Percentiles rank a stretch among this genome's conserved stretches.
phyloP scores from a whole-genome alignment of 2,888 invertebrate species.

The Onthophagus sagittarius region DNA sequence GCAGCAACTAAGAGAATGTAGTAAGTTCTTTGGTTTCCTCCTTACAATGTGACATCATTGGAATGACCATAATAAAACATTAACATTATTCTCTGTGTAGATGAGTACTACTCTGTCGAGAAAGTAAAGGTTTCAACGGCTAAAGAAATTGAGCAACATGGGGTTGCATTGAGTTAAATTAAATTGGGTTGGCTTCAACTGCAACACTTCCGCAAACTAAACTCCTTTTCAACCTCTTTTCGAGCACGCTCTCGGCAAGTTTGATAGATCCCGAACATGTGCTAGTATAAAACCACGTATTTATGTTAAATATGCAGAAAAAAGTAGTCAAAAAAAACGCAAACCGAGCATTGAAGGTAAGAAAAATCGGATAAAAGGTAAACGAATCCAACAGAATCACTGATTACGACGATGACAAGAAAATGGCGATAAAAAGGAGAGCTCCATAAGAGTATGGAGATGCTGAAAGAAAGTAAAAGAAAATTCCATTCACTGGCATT shows the following conservation, averaged over 20 bases:
- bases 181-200: too few relatives aligned
- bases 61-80: too few relatives aligned
- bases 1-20: too few relatives aligned
- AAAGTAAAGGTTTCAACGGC: too few relatives aligned
- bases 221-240: neutral
- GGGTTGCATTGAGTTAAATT: too few relatives aligned
- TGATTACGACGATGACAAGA: constrained; percentile 6
- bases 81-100: too few relatives aligned
- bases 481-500: neutral
- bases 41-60: too few relatives aligned
- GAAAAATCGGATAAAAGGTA: constrained; percentile 7
- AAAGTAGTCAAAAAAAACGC: neutral
- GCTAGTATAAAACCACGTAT: neutral
- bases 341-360: neutral
- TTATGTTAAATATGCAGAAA: neutral
- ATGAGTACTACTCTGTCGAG: too few relatives aligned
- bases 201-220: neutral
- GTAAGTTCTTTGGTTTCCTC: too few relatives aligned
- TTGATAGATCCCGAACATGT: neutral
- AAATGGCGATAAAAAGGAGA: constrained; percentile 13
- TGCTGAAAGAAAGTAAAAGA: neutral
- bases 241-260: neutral
- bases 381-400: constrained; percentile 16
- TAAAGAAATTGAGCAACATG: too few relatives aligned
- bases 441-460: constrained; percentile 3